A percentile compares a stretch with the other conserved stretches of the same genome.
Conservation (phyloP, 2,888 invertebrate species). For the Lepidonotus clava region DNA sequence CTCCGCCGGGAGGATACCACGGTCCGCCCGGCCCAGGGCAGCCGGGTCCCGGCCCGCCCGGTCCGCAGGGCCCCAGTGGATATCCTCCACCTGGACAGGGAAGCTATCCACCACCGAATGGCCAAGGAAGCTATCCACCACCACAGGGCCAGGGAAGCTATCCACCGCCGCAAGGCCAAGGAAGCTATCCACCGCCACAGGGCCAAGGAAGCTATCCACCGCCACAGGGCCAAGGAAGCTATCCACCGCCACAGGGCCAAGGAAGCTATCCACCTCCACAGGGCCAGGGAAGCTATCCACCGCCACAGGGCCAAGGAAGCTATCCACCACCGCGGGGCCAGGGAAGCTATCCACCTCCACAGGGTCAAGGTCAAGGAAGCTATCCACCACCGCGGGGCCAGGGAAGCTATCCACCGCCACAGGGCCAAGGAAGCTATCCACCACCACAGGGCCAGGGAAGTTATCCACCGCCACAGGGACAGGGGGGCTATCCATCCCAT, state of each 20-base stretch:
- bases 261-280: not conserved
- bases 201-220: too few relatives aligned
- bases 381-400: too few relatives aligned
- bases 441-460: not conserved
- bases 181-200: too few relatives aligned
- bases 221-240: too few relatives aligned
- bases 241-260: constrained; percentile 8
- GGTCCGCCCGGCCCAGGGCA: not conserved
- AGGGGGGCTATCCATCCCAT: not conserved
- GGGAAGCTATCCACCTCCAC: too few relatives aligned
- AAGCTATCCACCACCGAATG: not conserved
- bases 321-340: too few relatives aligned
- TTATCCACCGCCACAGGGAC: not conserved
- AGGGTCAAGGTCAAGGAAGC: too few relatives aligned
- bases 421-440: not conserved
- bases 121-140: not conserved
- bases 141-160: not conserved
- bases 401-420: not conserved
- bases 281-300: not conserved
- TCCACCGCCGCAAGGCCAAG: too few relatives aligned
- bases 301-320: not conserved
- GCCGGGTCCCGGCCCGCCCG: not conserved
- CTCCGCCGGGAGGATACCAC: not conserved
- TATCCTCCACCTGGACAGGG: not conserved
- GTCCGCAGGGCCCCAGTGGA: not conserved